Conservation (phyloP, 2,888 invertebrate species). For the Crocallis elinguaria region DNA sequence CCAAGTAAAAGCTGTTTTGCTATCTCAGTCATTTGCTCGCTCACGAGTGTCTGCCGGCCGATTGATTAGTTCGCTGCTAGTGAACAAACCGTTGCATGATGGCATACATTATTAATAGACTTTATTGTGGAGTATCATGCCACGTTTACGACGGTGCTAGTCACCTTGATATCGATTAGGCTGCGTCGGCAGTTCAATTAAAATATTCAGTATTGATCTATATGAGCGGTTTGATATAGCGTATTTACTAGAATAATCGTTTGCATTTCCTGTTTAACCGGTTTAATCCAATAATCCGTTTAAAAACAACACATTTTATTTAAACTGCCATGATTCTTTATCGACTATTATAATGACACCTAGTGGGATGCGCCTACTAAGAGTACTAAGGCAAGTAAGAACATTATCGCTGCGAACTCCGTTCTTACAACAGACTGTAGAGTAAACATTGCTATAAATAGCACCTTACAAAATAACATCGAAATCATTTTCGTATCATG, state of each 20-base stretch:
- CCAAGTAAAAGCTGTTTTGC: conserved; percentile 19
- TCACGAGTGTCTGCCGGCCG: conserved; percentile 19
- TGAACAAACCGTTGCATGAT: conserved; percentile 66
- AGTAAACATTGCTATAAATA: conserved; percentile 65
- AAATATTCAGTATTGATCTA: conserved; percentile 19
- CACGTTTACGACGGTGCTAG: conserved; percentile 57
- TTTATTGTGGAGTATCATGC: conserved; percentile 58
- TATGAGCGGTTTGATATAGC: not conserved
- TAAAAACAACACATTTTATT: not conserved
- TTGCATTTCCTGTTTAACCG: not conserved
- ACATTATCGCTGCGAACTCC: conserved; percentile 40
- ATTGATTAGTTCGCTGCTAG: conserved; percentile 43
- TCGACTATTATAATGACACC: no score
- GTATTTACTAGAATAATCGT: not conserved
- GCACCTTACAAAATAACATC: conserved; percentile 54
- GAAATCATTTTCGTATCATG: conserved; percentile 44
- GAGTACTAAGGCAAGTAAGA: conserved; percentile 30
- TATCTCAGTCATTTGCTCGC: no score
- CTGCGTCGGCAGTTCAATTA: conserved; percentile 32
- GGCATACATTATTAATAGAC: conserved; percentile 69
- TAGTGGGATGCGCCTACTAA: no score
- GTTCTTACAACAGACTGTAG: conserved; percentile 48
- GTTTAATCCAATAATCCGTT: not conserved
- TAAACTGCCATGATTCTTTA: no score
- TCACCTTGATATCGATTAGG: conserved; percentile 72